phyloP scores from a whole-genome alignment of 2,113 vertebrate species.

The Heloderma charlesbogerti region DNA sequence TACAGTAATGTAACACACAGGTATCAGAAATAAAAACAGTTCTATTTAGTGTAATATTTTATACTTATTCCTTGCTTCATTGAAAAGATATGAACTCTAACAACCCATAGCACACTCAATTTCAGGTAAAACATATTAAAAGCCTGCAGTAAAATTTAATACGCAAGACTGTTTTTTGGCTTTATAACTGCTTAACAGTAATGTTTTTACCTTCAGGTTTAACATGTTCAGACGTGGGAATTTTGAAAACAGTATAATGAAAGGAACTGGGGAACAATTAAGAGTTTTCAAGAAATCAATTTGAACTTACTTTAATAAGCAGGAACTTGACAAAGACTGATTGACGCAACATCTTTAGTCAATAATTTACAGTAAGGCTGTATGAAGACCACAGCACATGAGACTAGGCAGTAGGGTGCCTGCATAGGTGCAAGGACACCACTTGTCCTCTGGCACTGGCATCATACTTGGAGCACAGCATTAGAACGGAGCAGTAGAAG shows the following conservation, averaged over 20 bases:
- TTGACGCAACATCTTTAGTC: neutral
- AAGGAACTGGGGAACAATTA: neutral
- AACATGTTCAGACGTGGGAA: neutral
- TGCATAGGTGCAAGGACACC: neutral
- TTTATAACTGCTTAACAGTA: constrained; percentile 26
- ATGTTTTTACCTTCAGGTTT: constrained; percentile 40
- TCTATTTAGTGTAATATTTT: constrained; percentile 17
- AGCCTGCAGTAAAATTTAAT: constrained; percentile 29
- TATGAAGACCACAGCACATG: neutral
- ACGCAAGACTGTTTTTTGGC: constrained; percentile 14
- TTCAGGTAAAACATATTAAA: constrained; percentile 55
- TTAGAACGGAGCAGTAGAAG: too few relatives aligned
- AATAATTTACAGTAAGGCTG: neutral
- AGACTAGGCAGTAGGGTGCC: neutral
- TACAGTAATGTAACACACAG: constrained; percentile 41
- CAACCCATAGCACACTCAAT: neutral
- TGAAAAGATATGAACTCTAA: constrained; percentile 48
- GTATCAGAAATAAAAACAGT: constrained; percentile 41
- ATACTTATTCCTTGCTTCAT: constrained; percentile 38
- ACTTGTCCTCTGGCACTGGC: too few relatives aligned
- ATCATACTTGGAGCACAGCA: neutral
- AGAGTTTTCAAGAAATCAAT: neutral
- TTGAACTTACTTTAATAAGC: constrained; percentile 12
- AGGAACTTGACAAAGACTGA: neutral
- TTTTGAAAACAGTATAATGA: constrained; percentile 20